These are phyloP conservation scores for Neopelma chrysocephalum DNA, from an alignment of 2,797 vertebrate genomes.

Conservation along the genomic window DNA sequence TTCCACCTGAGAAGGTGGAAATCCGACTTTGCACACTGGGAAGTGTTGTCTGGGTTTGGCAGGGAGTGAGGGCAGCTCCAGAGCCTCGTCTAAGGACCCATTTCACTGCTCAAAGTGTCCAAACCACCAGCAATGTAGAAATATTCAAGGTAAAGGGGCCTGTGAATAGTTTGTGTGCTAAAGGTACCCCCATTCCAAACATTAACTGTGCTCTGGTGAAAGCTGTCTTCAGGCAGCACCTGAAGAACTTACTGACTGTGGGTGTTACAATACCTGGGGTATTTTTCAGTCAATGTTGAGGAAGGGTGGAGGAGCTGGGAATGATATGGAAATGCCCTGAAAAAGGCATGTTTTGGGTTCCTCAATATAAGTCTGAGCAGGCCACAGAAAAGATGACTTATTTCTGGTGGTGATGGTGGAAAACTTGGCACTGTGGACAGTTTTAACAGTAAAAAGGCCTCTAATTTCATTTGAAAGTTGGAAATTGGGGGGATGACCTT, in stretches of 20 bases:
- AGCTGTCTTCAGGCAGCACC: neutral
- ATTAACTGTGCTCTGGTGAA: neutral
- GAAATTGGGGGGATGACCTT: neutral
- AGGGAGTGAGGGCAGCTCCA: neutral
- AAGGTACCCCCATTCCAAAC: neutral
- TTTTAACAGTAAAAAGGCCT: neutral
- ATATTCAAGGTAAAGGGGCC: neutral
- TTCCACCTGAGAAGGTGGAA: neutral
- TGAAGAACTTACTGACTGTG: neutral
- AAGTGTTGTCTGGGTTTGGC: neutral
- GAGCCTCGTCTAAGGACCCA: neutral
- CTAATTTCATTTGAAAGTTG: neutral
- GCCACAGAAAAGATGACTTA: neutral
- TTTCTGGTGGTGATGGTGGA: neutral
- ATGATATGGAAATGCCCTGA: neutral
- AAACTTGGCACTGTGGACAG: neutral
- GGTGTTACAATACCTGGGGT: neutral
- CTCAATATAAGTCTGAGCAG: neutral
- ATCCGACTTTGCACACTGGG: neutral
- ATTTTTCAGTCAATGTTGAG: neutral
- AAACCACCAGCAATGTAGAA: neutral
- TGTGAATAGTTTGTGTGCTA: neutral
- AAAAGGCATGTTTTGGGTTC: neutral
- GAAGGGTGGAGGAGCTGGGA: neutral
- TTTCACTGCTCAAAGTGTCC: neutral